These are phyloP conservation scores for Phenacoccus solenopsis DNA, from an alignment of 1,140 invertebrate genomes.

Conservation along the genomic window DNA sequence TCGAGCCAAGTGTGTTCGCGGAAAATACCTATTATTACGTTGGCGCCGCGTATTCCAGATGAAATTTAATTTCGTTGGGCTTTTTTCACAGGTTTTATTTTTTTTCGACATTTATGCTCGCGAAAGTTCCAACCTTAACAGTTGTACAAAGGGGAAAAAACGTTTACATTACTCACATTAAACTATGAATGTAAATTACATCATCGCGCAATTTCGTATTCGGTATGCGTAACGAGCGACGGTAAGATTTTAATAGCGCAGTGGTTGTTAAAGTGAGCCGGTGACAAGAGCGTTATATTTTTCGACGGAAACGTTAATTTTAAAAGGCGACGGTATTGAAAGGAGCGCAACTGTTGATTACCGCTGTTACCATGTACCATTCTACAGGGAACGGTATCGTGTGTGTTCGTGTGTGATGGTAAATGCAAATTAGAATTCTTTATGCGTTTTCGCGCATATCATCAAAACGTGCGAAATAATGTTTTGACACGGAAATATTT, in stretches of 20 bases:
- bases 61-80: neutral
- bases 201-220: conserved; percentile 5
- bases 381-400: no score
- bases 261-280: neutral
- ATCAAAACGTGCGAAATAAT: no score
- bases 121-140: neutral
- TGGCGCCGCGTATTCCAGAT: neutral
- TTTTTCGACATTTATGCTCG: neutral
- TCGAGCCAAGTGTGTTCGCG: no score
- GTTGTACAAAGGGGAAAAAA: neutral
- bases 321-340: neutral
- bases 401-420: no score
- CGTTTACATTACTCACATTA: neutral
- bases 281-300: neutral
- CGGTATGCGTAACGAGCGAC: neutral
- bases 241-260: conserved; percentile 8
- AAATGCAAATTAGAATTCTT: no score
- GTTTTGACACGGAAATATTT: no score
- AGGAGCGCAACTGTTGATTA: neutral
- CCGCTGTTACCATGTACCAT: no score
- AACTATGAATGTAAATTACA: conserved; percentile 3
- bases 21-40: neutral
- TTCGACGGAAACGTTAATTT: neutral
- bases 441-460: no score
- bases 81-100: neutral